Percentiles rank a stretch among this genome's conserved stretches.
phyloP scores from a whole-genome alignment of 2,888 invertebrate genomes.

The Harmothoe impar region DNA sequence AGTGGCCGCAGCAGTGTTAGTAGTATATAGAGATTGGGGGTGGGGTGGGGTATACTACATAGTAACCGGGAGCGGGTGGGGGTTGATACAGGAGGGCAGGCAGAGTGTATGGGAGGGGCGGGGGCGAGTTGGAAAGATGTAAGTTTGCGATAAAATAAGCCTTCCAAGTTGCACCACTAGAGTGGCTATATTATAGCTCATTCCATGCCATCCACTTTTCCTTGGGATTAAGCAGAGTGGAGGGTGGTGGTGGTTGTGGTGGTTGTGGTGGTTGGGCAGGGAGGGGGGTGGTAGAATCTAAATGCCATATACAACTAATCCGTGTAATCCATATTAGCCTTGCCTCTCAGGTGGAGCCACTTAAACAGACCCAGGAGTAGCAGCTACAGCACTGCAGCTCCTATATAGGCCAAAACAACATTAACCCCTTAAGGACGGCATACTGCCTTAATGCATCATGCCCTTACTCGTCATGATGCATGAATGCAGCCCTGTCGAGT shows the following conservation, averaged over 20 bases:
- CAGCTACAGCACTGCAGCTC: no score
- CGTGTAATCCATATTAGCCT: background rate
- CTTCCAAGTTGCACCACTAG: background rate
- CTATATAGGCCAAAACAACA: no score
- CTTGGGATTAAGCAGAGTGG: no score
- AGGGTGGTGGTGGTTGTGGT: background rate
- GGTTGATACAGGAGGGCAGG: background rate
- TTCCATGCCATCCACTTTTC: no score
- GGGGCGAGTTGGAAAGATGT: background rate
- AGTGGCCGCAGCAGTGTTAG: background rate
- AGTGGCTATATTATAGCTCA: background rate
- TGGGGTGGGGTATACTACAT: background rate
- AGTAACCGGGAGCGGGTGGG: background rate
- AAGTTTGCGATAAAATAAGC: background rate
- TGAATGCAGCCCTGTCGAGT: no score
- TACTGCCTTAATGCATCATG: no score
- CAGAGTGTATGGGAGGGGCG: background rate
- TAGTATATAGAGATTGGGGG: background rate
- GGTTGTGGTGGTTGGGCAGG: background rate
- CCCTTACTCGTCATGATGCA: no score
- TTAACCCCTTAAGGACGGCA: no score
- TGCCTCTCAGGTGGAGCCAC: no score
- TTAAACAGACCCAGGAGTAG: no score
- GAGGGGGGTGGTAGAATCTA: background rate
- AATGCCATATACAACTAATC: conserved; percentile 2